Percentiles rank a stretch among this genome's conserved stretches.
Evolutionary conservation across 1,140 invertebrate species (phyloP).

Genomic region (Melitaea cinxia): DNA sequence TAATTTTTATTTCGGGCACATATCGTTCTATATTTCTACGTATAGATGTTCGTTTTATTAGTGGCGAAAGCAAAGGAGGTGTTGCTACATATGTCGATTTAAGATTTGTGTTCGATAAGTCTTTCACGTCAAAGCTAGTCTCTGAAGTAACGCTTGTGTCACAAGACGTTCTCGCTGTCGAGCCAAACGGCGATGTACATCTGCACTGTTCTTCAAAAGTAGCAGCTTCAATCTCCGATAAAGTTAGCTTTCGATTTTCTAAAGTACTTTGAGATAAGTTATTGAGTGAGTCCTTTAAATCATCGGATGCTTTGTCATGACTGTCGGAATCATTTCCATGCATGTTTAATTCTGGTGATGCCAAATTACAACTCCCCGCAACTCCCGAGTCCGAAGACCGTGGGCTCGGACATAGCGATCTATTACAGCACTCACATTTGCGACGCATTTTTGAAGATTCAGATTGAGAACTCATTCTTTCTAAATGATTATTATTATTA

Average conservation of each 20-base stretch:
- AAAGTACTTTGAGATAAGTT: slow-evolving; percentile 52
- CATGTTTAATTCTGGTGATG: slow-evolving; percentile 84
- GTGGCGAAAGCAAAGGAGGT: slow-evolving; percentile 63
- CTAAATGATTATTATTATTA: slow-evolving; percentile 50
- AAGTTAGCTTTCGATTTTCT: slow-evolving; percentile 68
- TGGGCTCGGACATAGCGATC: slow-evolving; percentile 83
- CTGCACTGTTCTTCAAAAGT: slow-evolving; percentile 87
- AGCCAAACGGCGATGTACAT: slow-evolving; percentile 87
- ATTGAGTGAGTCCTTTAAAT: slow-evolving; percentile 48
- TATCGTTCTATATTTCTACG: slow-evolving; percentile 71
- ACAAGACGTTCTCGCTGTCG: slow-evolving; percentile 84
- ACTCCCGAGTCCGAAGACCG: slow-evolving; percentile 92
- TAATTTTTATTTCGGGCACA: slow-evolving; percentile 66
- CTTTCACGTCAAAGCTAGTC: slow-evolving; percentile 77
- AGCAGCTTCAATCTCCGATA: slow-evolving; percentile 85
- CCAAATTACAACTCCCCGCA: slow-evolving; percentile 89
- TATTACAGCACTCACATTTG: slow-evolving; percentile 84
- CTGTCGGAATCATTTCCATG: slow-evolving; percentile 65
- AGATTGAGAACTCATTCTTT: slow-evolving; percentile 74
- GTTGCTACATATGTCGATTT: slow-evolving; percentile 68
- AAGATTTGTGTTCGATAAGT: slow-evolving; percentile 75
- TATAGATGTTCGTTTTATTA: slow-evolving; percentile 75
- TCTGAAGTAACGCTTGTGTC: slow-evolving; percentile 81
- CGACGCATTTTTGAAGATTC: slow-evolving; percentile 47
- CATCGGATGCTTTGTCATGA: slow-evolving; percentile 55